Conservation (phyloP, 2,113 vertebrate species). For the Thermophis baileyi region DNA sequence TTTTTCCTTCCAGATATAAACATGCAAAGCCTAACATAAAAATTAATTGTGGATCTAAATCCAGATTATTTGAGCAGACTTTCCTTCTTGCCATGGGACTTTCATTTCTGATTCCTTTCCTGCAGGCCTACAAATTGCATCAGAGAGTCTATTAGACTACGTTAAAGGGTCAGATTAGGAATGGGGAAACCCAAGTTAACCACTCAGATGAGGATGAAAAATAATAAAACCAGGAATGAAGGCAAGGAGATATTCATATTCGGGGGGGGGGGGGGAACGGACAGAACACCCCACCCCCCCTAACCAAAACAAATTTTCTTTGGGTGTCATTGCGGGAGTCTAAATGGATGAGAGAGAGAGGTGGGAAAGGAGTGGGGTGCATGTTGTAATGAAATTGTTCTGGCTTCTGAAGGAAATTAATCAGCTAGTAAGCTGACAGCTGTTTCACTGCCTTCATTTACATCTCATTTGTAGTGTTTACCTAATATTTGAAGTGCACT, state of each 20-base stretch:
- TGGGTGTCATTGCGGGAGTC: constrained; percentile 14
- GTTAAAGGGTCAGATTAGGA: neutral
- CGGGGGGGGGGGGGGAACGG: neutral
- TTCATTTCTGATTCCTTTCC: neutral
- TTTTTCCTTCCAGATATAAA: neutral
- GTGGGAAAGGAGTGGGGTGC: neutral
- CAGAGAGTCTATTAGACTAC: neutral
- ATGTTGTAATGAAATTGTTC: neutral
- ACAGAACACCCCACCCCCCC: neutral
- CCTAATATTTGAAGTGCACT: constrained; percentile 26
- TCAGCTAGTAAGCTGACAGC: constrained; percentile 32
- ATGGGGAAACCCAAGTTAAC: neutral
- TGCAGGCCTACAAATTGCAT: neutral
- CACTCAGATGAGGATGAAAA: neutral
- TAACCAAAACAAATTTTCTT: neutral
- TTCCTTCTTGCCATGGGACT: neutral
- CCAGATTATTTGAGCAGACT: neutral
- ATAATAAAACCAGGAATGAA: neutral
- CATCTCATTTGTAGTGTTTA: constrained; percentile 50
- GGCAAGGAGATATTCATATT: neutral
- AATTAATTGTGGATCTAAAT: neutral
- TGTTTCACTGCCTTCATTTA: constrained; percentile 46
- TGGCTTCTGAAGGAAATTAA: constrained; percentile 40
- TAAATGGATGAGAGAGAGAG: neutral
- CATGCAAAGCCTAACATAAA: neutral